Percentiles rank a stretch among this genome's conserved stretches.
phyloP scores from a whole-genome alignment of 2,888 invertebrate species.

The Rotaria socialis region DNA sequence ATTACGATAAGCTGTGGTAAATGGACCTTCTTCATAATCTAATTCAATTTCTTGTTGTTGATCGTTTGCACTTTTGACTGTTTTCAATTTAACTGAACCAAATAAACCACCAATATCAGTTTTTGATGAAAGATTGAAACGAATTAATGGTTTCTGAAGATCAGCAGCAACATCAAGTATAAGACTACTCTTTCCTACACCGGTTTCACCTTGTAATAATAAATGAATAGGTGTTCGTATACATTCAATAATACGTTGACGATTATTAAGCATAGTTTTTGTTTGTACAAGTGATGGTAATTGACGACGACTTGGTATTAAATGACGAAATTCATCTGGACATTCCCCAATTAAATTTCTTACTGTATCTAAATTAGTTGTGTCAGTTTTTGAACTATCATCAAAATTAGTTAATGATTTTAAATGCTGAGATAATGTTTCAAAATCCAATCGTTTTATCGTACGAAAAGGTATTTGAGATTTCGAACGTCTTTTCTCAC shows the following conservation, averaged over 20 bases:
- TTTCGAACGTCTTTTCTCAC: neutral
- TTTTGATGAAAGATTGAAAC: conserved; percentile 6
- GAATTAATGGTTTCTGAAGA: neutral
- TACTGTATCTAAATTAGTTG: neutral
- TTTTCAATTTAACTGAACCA: neutral
- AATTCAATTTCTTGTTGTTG: neutral
- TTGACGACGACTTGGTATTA: neutral
- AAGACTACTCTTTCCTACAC: neutral
- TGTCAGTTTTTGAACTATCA: neutral
- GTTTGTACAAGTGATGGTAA: neutral
- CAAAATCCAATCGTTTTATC: neutral
- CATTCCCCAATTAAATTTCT: neutral
- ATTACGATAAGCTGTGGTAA: neutral
- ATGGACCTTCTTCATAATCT: conserved; percentile 26
- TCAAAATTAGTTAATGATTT: neutral
- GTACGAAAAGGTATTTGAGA: neutral
- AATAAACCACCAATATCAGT: neutral
- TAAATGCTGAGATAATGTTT: neutral
- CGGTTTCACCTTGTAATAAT: neutral
- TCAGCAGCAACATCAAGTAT: neutral
- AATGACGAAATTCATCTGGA: neutral
- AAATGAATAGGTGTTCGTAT: neutral
- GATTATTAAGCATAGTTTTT: neutral
- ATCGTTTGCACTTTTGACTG: neutral
- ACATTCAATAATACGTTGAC: neutral